Conservation (phyloP, 1,140 invertebrate genomes). For the Macrocentrus cingulum region DNA sequence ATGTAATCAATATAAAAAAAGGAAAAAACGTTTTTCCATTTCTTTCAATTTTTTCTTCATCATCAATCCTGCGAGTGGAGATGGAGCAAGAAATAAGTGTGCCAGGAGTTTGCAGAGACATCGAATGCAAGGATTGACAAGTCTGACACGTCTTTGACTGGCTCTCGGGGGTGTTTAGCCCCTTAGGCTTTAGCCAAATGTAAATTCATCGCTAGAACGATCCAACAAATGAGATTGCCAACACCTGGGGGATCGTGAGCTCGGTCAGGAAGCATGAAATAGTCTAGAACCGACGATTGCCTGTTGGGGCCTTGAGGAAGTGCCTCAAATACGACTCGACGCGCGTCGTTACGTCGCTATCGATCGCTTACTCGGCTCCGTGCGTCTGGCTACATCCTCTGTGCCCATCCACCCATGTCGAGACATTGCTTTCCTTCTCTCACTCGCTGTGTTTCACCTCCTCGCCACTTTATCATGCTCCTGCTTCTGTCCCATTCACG, state of each 20-base stretch:
- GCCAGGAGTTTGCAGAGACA: not conserved
- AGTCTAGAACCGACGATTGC: not conserved
- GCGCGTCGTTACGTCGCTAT: conserved; percentile 23
- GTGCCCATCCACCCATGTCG: not conserved
- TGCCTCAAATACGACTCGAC: conserved; percentile 7
- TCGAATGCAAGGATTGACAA: too few species aligned
- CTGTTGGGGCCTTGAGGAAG: not conserved
- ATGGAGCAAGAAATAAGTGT: not conserved
- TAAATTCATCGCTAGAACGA: not conserved
- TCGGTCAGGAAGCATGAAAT: not conserved
- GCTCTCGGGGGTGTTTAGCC: not conserved
- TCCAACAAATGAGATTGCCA: not conserved
- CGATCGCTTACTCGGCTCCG: conserved; percentile 12
- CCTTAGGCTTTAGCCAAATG: not conserved
- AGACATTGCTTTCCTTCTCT: conserved; percentile 2
- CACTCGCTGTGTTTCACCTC: not conserved
- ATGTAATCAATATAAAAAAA: conserved; percentile 10
- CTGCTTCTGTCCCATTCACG: conserved; percentile 3
- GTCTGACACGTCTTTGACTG: too few species aligned
- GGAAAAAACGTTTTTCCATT: conserved; percentile 1
- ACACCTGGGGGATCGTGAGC: not conserved
- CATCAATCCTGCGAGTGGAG: not conserved
- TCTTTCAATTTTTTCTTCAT: conserved; percentile 8
- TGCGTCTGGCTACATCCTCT: conserved; percentile 21
- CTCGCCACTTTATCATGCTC: not conserved